Conservation (phyloP, 2,797 vertebrate genomes). For the Muscicapa comitata region DNA sequence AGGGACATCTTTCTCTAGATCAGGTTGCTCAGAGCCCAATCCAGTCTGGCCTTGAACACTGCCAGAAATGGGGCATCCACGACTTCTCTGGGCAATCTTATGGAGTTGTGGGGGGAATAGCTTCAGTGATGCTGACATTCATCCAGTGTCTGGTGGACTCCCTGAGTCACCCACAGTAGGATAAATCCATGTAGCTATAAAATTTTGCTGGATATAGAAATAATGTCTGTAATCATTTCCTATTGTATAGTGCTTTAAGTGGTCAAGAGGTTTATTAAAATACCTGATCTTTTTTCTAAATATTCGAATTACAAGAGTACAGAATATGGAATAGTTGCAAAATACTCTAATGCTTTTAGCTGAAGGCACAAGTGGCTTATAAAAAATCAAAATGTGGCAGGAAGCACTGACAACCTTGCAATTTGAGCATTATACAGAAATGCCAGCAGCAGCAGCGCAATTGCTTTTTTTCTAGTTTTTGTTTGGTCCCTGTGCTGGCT, state of each 20-base stretch:
- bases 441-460: constrained; percentile 24
- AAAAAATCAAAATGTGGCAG: neutral
- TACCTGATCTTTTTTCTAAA: neutral
- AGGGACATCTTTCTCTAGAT: neutral
- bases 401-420: constrained; percentile 31
- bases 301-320: neutral
- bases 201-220: neutral
- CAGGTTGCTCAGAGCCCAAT: neutral
- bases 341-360: constrained; percentile 1
- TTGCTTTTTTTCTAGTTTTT: constrained; percentile 32
- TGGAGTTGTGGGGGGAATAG: neutral
- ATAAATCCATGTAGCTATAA: neutral
- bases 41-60: neutral
- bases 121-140: neutral
- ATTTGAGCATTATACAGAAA: constrained; percentile 17
- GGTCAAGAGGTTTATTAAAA: neutral
- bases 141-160: neutral
- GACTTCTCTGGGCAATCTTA: neutral
- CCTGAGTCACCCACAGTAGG: neutral
- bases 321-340: neutral
- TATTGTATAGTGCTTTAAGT: neutral
- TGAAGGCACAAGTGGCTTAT: constrained; percentile 14
- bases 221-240: neutral
- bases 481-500: constrained; percentile 7
- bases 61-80: neutral